These are phyloP conservation scores for Perca fluviatilis DNA, from an alignment of 2,113 vertebrate species.

Conservation along the genomic window DNA sequence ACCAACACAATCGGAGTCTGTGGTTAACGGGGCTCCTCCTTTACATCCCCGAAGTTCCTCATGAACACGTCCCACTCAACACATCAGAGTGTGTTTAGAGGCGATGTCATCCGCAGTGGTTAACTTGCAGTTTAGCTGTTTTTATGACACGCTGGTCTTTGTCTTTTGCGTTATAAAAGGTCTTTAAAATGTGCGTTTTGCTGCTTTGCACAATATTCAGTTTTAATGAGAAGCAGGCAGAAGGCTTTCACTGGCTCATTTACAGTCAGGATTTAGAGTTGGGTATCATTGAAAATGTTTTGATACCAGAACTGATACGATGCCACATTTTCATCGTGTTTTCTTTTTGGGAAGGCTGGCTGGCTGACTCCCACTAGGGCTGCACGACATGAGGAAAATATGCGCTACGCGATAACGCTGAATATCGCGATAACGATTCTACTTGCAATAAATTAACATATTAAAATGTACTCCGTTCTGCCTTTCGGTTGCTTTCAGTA, in stretches of 20 bases:
- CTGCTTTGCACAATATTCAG: background rate
- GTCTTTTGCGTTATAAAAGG: background rate
- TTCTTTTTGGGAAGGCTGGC: too few relatives aligned
- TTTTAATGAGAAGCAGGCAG: slow-evolving; percentile 9
- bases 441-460: too few relatives aligned
- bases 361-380: too few relatives aligned
- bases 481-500: too few relatives aligned
- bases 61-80: too few relatives aligned
- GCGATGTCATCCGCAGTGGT: background rate
- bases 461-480: too few relatives aligned
- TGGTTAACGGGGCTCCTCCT: background rate
- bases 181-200: background rate
- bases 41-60: background rate
- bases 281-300: too few relatives aligned
- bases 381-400: too few relatives aligned
- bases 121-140: background rate
- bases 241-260: slow-evolving; percentile 5
- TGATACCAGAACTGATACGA: too few relatives aligned
- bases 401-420: too few relatives aligned
- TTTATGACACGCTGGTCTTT: background rate
- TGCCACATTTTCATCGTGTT: too few relatives aligned
- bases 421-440: too few relatives aligned
- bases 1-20: background rate
- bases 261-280: background rate
- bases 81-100: background rate